phyloP scores from a whole-genome alignment of 2,797 vertebrate genomes.

The Pangasius sanitwongsei region DNA sequence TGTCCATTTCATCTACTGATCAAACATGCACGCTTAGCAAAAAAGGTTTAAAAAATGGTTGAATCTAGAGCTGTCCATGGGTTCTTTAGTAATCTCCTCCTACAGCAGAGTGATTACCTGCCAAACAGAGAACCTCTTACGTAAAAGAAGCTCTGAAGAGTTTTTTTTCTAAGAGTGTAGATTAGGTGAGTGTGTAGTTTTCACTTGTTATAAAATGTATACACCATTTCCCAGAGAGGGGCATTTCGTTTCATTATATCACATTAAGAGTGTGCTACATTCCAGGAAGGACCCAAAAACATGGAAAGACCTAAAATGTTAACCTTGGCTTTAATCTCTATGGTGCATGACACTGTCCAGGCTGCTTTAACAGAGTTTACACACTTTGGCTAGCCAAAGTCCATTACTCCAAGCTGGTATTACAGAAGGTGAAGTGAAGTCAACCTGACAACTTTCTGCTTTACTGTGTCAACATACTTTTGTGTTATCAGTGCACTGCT shows the following conservation, averaged over 20 bases:
- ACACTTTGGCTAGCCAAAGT: constrained; percentile 26
- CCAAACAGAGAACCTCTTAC: not conserved
- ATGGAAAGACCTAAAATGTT: constrained; percentile 4
- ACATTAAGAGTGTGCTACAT: not conserved
- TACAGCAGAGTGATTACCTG: not conserved
- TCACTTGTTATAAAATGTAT: not conserved
- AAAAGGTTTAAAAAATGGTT: not conserved
- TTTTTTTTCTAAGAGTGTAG: not conserved
- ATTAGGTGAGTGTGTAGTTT: not conserved
- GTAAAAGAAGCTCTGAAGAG: not conserved
- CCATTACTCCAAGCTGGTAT: constrained; percentile 8
- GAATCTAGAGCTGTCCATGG: not conserved
- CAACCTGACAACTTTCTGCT: constrained; percentile 8
- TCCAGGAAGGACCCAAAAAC: not conserved
- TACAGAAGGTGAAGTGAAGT: constrained; percentile 5
- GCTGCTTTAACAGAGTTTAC: not conserved
- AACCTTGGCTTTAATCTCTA: not conserved
- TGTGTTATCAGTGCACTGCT: not conserved
- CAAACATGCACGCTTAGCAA: not conserved
- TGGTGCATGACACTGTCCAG: constrained; percentile 28
- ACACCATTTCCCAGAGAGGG: not conserved
- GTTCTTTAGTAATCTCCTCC: not conserved
- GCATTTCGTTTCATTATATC: not conserved
- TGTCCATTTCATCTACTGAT: not conserved
- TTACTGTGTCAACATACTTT: not conserved